These are phyloP conservation scores for Holacanthella duospinosa DNA, from an alignment of 2,888 invertebrate genomes.

Conservation along the genomic window DNA sequence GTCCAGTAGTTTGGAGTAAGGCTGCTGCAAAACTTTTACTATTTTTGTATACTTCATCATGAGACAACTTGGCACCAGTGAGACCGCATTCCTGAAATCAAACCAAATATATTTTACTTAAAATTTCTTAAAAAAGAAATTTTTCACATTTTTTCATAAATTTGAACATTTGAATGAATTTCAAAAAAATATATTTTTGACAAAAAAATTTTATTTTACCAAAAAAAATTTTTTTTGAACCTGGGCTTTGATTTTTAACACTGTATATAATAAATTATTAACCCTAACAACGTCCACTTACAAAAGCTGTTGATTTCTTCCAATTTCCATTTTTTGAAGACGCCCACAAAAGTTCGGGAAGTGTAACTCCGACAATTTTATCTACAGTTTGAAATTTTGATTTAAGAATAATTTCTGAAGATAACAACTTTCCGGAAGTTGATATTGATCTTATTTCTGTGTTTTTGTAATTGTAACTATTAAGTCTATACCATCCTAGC, in stretches of 20 bases:
- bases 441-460: too few species aligned
- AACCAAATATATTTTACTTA: too few species aligned
- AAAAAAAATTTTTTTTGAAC: too few species aligned
- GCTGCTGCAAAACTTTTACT: constrained; percentile 4
- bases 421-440: too few species aligned
- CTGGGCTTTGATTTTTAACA: too few species aligned
- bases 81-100: constrained; percentile 19
- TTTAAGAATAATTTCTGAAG: neutral
- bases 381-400: neutral
- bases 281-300: neutral
- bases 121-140: too few species aligned
- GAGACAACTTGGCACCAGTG: neutral
- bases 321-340: neutral
- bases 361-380: neutral
- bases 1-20: neutral
- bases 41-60: neutral
- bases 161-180: too few species aligned
- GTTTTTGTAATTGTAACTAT: too few species aligned
- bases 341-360: neutral
- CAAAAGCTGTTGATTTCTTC: neutral
- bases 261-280: neutral
- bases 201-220: too few species aligned
- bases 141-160: too few species aligned
- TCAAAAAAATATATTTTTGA: too few species aligned
- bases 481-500: too few species aligned